Evolutionary conservation across 2,113 vertebrate genomes (phyloP).

Genomic region (Indicator maculatus): DNA sequence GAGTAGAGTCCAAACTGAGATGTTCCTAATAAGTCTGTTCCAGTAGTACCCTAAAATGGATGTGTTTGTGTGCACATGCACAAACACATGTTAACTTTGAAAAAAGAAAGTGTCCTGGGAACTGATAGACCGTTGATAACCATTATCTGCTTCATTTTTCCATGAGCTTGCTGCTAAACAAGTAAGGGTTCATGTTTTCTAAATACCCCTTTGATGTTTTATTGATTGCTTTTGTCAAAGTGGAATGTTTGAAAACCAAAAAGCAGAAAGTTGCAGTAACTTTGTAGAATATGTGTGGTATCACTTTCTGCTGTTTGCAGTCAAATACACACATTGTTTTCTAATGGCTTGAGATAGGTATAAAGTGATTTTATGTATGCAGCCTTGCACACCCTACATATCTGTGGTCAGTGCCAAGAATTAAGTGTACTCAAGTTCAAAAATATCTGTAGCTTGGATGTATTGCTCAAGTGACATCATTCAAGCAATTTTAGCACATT

Average conservation of each 20-base stretch:
- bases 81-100: neutral
- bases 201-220: constrained; percentile 33
- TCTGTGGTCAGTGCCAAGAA: neutral
- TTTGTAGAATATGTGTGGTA: neutral
- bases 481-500: constrained; percentile 23
- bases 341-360: neutral
- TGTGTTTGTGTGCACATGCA: too few species aligned
- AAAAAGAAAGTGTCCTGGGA: neutral
- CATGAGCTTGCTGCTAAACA: constrained; percentile 33
- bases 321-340: neutral
- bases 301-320: neutral
- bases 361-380: neutral
- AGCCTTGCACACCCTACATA: neutral
- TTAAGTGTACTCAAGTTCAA: constrained; percentile 6
- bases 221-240: constrained; percentile 45
- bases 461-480: constrained; percentile 40
- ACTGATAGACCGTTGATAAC: neutral
- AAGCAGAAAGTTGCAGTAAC: neutral
- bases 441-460: constrained; percentile 33
- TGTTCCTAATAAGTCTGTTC: neutral
- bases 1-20: neutral
- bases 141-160: constrained; percentile 28
- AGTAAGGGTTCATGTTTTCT: constrained; percentile 8
- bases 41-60: neutral
- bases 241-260: neutral